Percentiles rank a stretch among this genome's conserved stretches.
These are phyloP conservation scores for Indicator maculatus DNA, from an alignment of 2,113 vertebrate genomes.

Conservation along the genomic window DNA sequence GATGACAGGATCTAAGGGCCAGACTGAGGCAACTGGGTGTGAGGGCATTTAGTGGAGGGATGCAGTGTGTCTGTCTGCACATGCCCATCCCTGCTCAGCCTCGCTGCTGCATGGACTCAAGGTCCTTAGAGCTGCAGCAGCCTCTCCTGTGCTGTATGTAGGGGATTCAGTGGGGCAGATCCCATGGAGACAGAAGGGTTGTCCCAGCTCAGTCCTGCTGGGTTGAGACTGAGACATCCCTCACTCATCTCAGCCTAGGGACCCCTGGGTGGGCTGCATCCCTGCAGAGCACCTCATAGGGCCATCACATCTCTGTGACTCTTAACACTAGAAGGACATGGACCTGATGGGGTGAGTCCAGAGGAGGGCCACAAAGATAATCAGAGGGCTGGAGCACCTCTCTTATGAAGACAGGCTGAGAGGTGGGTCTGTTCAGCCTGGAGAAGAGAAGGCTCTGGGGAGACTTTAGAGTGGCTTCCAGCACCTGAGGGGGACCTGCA, in stretches of 20 bases:
- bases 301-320: too few species aligned
- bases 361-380: too few species aligned
- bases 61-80: accelerated
- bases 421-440: too few species aligned
- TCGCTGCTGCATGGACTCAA: accelerated
- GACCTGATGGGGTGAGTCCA: too few species aligned
- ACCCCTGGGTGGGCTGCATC: not conserved
- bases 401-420: too few species aligned
- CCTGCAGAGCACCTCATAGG: accelerated
- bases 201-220: not conserved
- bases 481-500: too few species aligned
- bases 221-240: not conserved
- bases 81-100: not conserved
- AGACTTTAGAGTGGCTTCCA: too few species aligned
- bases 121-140: not conserved
- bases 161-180: too few species aligned
- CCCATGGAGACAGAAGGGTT: not conserved
- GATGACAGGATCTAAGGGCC: not conserved
- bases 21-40: accelerated
- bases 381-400: too few species aligned
- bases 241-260: too few species aligned
- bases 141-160: accelerated
- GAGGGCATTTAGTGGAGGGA: not conserved
- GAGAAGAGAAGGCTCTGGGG: too few species aligned
- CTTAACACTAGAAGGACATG: too few species aligned